Conservation (phyloP, 2,113 vertebrate genomes). For the Cathartes aura region DNA sequence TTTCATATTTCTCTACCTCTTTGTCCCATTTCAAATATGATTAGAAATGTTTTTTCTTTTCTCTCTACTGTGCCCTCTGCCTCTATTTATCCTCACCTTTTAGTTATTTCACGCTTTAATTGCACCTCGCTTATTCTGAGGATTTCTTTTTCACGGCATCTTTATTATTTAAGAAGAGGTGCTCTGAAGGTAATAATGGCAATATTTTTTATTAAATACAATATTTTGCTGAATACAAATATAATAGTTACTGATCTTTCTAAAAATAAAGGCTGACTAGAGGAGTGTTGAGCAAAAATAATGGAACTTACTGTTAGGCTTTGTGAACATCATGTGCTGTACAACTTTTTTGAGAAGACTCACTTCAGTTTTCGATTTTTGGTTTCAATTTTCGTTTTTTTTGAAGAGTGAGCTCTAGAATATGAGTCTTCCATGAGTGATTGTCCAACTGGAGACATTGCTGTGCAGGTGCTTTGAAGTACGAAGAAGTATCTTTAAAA, state of each 20-base stretch:
- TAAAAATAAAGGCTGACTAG: neutral
- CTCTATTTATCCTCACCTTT: neutral
- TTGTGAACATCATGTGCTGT: neutral
- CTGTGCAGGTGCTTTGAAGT: neutral
- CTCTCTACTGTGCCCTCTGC: neutral
- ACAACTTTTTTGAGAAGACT: neutral
- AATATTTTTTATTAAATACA: neutral
- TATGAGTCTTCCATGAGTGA: neutral
- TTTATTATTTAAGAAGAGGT: neutral
- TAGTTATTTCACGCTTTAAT: neutral
- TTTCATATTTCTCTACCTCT: neutral
- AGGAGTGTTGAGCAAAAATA: neutral
- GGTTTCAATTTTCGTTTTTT: neutral
- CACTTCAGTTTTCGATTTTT: neutral
- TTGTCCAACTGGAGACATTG: neutral
- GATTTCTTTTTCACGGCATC: neutral
- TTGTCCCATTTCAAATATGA: neutral
- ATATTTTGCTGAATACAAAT: neutral
- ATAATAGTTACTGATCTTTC: neutral
- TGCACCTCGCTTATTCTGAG: neutral
- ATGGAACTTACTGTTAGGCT: neutral
- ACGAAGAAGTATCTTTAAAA: neutral
- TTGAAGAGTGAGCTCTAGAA: neutral
- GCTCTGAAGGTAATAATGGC: neutral
- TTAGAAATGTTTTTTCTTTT: neutral